Percentiles rank a stretch among this genome's conserved stretches.
Evolutionary conservation across 2,113 vertebrate species (phyloP).

Genomic region (Podarcis raffonei): DNA sequence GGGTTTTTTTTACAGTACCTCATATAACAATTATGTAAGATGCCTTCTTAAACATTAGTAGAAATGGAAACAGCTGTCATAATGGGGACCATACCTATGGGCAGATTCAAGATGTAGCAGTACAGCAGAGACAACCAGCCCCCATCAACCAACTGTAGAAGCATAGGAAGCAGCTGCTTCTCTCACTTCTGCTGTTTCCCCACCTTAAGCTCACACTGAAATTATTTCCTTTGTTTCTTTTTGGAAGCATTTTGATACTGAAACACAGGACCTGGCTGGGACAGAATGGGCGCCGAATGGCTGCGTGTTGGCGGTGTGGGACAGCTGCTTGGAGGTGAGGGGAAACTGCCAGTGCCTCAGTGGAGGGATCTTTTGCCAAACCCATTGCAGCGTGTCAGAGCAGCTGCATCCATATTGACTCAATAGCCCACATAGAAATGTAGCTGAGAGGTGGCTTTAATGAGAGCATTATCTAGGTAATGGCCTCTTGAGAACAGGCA

Average conservation of each 20-base stretch:
- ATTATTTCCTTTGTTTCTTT: background rate
- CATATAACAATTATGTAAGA: too few species aligned
- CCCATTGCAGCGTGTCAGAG: background rate
- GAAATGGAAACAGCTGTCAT: too few species aligned
- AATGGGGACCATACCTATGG: too few species aligned
- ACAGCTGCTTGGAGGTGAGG: slow-evolving; percentile 91
- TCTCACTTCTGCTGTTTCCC: background rate
- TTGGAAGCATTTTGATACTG: slow-evolving; percentile 91
- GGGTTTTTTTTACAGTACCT: too few species aligned
- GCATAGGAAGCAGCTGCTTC: background rate
- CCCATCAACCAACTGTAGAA: too few species aligned
- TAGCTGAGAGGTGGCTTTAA: too few species aligned
- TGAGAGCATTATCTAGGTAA: background rate
- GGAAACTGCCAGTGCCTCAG: background rate
- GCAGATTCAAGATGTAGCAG: too few species aligned
- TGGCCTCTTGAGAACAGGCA: too few species aligned
- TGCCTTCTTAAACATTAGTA: too few species aligned
- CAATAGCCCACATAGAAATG: background rate
- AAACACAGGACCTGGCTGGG: slow-evolving; percentile 91
- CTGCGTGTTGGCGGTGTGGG: slow-evolving; percentile 94
- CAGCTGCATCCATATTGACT: background rate
- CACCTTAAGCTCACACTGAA: background rate
- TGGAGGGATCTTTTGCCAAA: background rate
- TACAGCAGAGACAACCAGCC: too few species aligned
- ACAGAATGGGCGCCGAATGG: slow-evolving; percentile 96